Evolutionary conservation across 2,888 invertebrate genomes (phyloP).

Genomic region (Hydropsyche betteni): DNA sequence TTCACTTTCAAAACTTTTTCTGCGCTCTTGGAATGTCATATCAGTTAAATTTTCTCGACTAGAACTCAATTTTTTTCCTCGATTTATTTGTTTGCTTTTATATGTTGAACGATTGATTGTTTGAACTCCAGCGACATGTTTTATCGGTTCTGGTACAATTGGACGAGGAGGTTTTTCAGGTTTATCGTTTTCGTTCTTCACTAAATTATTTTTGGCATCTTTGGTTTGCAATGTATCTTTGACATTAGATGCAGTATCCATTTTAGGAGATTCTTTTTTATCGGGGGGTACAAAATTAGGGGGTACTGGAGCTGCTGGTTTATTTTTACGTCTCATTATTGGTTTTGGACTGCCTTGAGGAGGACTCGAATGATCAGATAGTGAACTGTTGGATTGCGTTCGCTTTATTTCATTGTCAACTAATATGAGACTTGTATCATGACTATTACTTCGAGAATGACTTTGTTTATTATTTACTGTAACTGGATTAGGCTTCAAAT

Average conservation of each 20-base stretch:
- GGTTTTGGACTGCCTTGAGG: slow-evolving; percentile 80
- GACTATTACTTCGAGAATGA: slow-evolving; percentile 69
- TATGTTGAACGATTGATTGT: slow-evolving; percentile 71
- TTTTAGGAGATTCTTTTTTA: slow-evolving; percentile 56
- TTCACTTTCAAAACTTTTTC: slow-evolving; percentile 68
- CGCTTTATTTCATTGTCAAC: slow-evolving; percentile 66
- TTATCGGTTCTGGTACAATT: slow-evolving; percentile 62
- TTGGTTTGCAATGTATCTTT: slow-evolving; percentile 58
- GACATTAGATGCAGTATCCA: slow-evolving; percentile 53
- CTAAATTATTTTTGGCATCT: slow-evolving; percentile 55
- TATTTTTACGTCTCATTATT: slow-evolving; percentile 76
- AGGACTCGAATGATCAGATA: slow-evolving; percentile 74
- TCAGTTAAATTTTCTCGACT: slow-evolving; percentile 63
- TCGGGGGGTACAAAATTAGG: slow-evolving; percentile 67
- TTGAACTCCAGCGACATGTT: slow-evolving; percentile 65
- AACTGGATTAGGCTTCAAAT: slow-evolving; percentile 30
- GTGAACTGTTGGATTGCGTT: slow-evolving; percentile 74
- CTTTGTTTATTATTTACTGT: slow-evolving; percentile 52
- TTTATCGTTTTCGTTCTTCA: slow-evolving; percentile 57
- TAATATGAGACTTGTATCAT: slow-evolving; percentile 67
- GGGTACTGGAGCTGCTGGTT: slow-evolving; percentile 77
- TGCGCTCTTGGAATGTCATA: slow-evolving; percentile 54
- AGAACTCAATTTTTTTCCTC: slow-evolving; percentile 58
- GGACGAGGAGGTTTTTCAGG: slow-evolving; percentile 75
- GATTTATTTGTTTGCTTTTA: slow-evolving; percentile 56